These are phyloP conservation scores for Carcharodon carcharias DNA, from an alignment of 2,797 vertebrate species.

Conservation along the genomic window DNA sequence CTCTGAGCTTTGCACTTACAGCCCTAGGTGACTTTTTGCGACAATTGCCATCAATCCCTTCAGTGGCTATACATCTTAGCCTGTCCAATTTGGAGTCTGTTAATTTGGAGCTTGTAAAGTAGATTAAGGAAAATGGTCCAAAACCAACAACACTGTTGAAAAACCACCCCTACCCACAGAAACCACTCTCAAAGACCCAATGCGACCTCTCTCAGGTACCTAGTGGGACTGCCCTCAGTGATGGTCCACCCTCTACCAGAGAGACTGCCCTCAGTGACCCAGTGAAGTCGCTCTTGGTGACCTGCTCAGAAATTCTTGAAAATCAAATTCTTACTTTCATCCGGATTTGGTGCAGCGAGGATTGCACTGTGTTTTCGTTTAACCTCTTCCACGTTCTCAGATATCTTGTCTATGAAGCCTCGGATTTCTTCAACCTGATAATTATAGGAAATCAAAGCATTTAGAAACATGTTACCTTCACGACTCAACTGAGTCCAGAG, in stretches of 20 bases:
- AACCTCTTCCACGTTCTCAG: conserved; percentile 91
- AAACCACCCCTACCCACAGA: too few relatives aligned
- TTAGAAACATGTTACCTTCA: not conserved
- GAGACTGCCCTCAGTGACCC: too few relatives aligned
- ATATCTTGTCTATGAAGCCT: conserved; percentile 82
- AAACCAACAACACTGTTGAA: not conserved
- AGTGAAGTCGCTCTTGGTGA: not conserved
- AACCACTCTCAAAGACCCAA: not conserved
- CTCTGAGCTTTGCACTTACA: not conserved
- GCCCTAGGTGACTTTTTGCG: not conserved
- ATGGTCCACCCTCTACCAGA: not conserved
- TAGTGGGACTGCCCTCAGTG: too few relatives aligned
- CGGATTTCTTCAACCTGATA: conserved; percentile 89
- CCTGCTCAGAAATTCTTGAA: not conserved
- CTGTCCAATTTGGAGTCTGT: not conserved
- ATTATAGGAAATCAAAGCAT: not conserved
- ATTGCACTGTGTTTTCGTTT: conserved; percentile 93
- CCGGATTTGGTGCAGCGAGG: conserved; percentile 83
- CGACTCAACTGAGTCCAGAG: not conserved
- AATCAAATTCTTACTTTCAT: conserved; percentile 65
- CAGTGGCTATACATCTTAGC: not conserved
- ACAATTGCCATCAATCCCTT: not conserved
- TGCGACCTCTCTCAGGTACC: too few relatives aligned
- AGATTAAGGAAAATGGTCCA: not conserved
- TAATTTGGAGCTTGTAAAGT: not conserved